These are phyloP conservation scores for Amblyornis subalaris DNA, from an alignment of 2,113 vertebrate genomes.

Conservation along the genomic window DNA sequence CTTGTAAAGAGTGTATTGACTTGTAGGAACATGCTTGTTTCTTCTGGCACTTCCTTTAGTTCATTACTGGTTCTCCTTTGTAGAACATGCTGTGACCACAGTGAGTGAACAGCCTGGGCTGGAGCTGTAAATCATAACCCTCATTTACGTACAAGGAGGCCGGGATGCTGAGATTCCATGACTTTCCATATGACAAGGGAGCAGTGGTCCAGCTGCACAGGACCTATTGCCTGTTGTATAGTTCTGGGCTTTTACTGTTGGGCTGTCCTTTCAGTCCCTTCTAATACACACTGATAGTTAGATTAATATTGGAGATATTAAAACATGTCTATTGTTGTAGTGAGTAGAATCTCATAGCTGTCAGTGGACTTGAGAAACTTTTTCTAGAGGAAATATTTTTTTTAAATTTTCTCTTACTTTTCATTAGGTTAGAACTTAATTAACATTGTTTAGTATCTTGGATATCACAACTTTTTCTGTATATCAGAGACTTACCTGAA, in stretches of 20 bases:
- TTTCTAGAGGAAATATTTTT: not conserved
- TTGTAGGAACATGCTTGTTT: not conserved
- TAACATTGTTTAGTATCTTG: not conserved
- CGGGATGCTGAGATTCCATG: not conserved
- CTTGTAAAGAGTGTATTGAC: slow-evolving; percentile 23
- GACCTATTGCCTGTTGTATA: not conserved
- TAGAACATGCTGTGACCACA: not conserved
- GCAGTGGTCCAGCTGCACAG: not conserved
- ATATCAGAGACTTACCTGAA: not conserved
- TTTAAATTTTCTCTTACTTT: not conserved
- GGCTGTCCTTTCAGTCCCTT: not conserved
- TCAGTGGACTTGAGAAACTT: not conserved
- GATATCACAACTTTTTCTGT: not conserved
- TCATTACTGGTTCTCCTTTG: not conserved
- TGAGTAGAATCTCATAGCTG: not conserved
- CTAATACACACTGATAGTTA: not conserved
- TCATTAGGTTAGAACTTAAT: not conserved
- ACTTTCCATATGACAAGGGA: not conserved
- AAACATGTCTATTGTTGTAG: not conserved
- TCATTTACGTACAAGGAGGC: not conserved
- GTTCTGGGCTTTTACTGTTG: not conserved
- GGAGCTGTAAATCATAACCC: not conserved
- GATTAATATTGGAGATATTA: not conserved
- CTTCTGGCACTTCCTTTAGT: slow-evolving; percentile 4
- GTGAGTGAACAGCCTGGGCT: not conserved